phyloP scores from a whole-genome alignment of 2,888 invertebrate species.

The Cacoxenus indagator region DNA sequence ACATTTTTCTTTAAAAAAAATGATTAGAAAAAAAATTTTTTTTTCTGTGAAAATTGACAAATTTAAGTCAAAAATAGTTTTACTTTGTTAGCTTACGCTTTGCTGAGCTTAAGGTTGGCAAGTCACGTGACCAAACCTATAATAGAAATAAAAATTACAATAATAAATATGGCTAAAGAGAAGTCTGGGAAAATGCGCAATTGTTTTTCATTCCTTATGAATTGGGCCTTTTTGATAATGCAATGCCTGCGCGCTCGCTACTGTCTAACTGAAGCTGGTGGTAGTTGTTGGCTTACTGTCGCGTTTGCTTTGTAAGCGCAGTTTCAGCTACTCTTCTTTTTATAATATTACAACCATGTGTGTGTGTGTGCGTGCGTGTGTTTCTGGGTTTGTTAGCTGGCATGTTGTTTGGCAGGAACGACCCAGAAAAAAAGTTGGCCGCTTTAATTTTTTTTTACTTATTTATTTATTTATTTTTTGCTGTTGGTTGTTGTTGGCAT shows the following conservation, averaged over 20 bases:
- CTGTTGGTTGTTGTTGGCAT: not conserved
- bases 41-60: not conserved
- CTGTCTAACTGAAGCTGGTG: slow-evolving; percentile 36
- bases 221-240: slow-evolving; percentile 15
- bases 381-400: not conserved
- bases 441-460: not conserved
- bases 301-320: not conserved
- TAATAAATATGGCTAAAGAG: slow-evolving; percentile 4
- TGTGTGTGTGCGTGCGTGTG: not conserved
- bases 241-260: slow-evolving; percentile 30
- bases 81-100: not conserved
- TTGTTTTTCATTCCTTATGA: slow-evolving; percentile 41
- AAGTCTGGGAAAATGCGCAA: slow-evolving; percentile 55
- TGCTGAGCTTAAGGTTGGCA: not conserved
- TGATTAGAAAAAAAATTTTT: not conserved
- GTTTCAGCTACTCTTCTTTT: not conserved
- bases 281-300: not conserved
- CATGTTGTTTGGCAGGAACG: not conserved
- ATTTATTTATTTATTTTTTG: not conserved
- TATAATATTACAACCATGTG: not conserved
- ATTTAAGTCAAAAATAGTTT: not conserved
- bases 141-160: not conserved
- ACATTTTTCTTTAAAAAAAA: too few species aligned
- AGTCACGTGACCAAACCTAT: slow-evolving; percentile 4
- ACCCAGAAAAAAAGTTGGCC: not conserved